A percentile compares a stretch with the other conserved stretches of the same genome.
These are phyloP conservation scores for Drosophila yakuba DNA, from an alignment of 1,140 invertebrate species.

Conservation along the genomic window DNA sequence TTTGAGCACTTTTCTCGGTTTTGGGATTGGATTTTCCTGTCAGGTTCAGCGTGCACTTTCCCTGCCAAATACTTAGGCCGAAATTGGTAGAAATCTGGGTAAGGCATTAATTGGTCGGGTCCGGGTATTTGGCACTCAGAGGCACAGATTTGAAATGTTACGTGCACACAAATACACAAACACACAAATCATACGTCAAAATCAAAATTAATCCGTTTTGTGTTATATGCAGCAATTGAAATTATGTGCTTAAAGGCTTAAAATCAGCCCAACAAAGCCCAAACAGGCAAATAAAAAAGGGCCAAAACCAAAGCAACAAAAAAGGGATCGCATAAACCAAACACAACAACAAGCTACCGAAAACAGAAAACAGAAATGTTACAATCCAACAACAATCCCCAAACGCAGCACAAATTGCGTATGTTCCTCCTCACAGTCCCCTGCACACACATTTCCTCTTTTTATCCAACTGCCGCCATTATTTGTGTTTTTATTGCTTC, in stretches of 20 bases:
- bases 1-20: slow-evolving; percentile 21
- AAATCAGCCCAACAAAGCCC: slow-evolving; percentile 54
- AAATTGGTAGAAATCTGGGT: slow-evolving; percentile 24
- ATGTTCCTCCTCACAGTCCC: slow-evolving; percentile 34
- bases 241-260: slow-evolving; percentile 81
- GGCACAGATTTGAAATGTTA: slow-evolving; percentile 16
- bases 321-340: slow-evolving; percentile 36
- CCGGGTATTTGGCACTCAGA: slow-evolving; percentile 17
- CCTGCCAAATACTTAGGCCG: slow-evolving; percentile 8
- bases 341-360: slow-evolving; percentile 10
- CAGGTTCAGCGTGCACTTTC: slow-evolving; percentile 7
- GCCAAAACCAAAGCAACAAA: slow-evolving; percentile 11
- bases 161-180: slow-evolving; percentile 7
- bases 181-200: slow-evolving; percentile 71
- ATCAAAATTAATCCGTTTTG: slow-evolving; percentile 80
- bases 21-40: slow-evolving; percentile 12
- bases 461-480: slow-evolving; percentile 64
- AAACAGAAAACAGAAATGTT: slow-evolving; percentile 45
- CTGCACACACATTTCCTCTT: slow-evolving; percentile 40
- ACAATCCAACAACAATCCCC: slow-evolving; percentile 49
- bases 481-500: slow-evolving; percentile 78
- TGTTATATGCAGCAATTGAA: slow-evolving; percentile 80
- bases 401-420: slow-evolving; percentile 76
- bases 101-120: slow-evolving; percentile 24
- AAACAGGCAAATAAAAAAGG: slow-evolving; percentile 60